Evolutionary conservation across 2,888 invertebrate genomes (phyloP).

Genomic region (Eupithecia vulgata): DNA sequence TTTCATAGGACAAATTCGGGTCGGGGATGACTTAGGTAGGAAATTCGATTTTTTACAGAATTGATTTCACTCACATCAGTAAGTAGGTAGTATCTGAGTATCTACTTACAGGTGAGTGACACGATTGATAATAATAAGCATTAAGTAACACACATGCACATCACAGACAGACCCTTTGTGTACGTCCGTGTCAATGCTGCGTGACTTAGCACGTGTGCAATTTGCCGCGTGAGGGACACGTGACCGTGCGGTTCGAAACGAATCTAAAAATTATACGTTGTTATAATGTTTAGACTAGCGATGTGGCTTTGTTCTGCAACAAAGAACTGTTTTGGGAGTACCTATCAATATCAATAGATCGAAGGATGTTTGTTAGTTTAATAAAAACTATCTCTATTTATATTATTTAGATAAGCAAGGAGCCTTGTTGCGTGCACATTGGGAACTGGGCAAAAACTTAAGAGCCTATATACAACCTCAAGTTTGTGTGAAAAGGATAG

Average conservation of each 20-base stretch:
- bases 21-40: no score
- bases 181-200: background rate
- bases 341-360: background rate
- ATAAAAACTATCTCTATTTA: background rate
- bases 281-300: constrained; percentile 5
- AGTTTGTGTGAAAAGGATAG: no score
- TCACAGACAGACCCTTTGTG: background rate
- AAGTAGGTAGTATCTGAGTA: background rate
- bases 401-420: background rate
- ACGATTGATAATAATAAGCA: background rate
- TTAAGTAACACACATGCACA: background rate
- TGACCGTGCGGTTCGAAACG: background rate
- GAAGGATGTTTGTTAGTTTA: background rate
- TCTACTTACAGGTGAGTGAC: background rate
- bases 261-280: background rate
- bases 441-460: background rate
- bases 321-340: constrained; percentile 10
- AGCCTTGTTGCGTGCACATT: background rate
- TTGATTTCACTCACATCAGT: background rate
- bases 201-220: background rate
- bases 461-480: no score
- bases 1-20: no score
- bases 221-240: background rate
- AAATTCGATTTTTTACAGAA: background rate
- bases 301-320: constrained; percentile 11